Base-by-base conservation (phyloP, 2,888 invertebrate species). In the Watsonalla cultraria region DNA sequence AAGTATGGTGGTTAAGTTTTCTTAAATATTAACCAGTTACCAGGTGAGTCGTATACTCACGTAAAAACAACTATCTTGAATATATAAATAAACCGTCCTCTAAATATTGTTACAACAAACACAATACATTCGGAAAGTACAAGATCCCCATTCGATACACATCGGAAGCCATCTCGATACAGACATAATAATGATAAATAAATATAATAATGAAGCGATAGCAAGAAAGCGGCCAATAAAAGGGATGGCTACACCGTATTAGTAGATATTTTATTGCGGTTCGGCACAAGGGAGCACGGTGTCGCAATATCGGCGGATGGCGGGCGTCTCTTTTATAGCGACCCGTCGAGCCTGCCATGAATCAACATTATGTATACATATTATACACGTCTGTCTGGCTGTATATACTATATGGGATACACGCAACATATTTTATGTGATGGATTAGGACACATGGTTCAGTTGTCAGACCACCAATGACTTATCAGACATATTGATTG, bases 291-390 rank as follows among this genome's bases (percentile, higher is more conserved):
- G 57, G 62, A 61, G 59, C 56, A 56, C 57, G 57, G 52, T 45
- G 57, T 55, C 57, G 59, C 60, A 59, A 62, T 65, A 66, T 63
- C 59, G 49, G 37, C 49, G 37, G 6, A 47, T 57, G 42, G 58
- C 55, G 58, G 50, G 56, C 62, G 60, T 65, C 62, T 62, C 61
- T 62, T 64, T 75, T 75, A 75, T 66, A 61, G 64, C 66, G 59
- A 58, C 66, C 57, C 57, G 61, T 57, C 51, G 59, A 66, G 66
- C 62, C 66, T 64, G 65, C 64, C 74, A 67, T 78, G 77, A 78
- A 78, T 79, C 78, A 72, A 65, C 60, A 62, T 62, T 65, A 62
- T 66, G 64, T 68, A 60, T 51, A 55, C 52, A 42, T 52, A 46
- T 47, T 48, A 11, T 47, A 51, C 42, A 54, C 51, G 55, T 56